Evolutionary conservation across 2,797 vertebrate species (phyloP).

Genomic region (Champsocephalus gunnari): DNA sequence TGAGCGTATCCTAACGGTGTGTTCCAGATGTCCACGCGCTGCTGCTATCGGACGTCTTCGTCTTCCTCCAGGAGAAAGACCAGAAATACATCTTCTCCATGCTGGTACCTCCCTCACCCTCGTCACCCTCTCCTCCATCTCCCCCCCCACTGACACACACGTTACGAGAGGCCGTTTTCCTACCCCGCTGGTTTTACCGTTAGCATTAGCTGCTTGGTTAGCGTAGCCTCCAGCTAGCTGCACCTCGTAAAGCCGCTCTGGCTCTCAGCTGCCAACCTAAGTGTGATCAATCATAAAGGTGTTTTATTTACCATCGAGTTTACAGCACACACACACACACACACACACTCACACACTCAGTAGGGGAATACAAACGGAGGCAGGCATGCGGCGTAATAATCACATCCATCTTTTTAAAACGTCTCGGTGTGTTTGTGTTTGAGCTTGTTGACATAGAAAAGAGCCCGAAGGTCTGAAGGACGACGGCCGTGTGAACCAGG

Average conservation of each 20-base stretch:
- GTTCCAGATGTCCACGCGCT: constrained; percentile 93
- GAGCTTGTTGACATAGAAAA: constrained; percentile 40
- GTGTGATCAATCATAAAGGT: constrained; percentile 60
- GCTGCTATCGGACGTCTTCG: constrained; percentile 92
- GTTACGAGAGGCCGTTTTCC: constrained; percentile 60
- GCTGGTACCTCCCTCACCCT: constrained; percentile 86
- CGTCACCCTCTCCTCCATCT: neutral
- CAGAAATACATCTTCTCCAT: constrained; percentile 96
- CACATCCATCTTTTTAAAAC: constrained; percentile 50
- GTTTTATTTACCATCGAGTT: constrained; percentile 42
- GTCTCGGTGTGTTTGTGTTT: constrained; percentile 18
- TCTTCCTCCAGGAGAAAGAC: constrained; percentile 98
- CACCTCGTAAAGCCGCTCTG: constrained; percentile 61
- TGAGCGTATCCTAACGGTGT: neutral
- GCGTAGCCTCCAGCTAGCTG: constrained; percentile 37
- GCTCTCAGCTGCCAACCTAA: constrained; percentile 50
- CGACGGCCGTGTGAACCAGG: constrained; percentile 20
- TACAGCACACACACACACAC: constrained; percentile 38
- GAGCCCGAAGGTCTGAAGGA: constrained; percentile 38
- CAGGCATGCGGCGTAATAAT: constrained; percentile 41
- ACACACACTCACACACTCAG: constrained; percentile 36
- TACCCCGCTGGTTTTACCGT: constrained; percentile 59
- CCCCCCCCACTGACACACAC: constrained; percentile 39
- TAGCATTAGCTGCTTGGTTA: constrained; percentile 49
- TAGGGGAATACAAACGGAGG: constrained; percentile 44